Evolutionary conservation across 1,140 invertebrate genomes (phyloP), one percentile per base, ranked within the genome.

Genomic region (Dysdera silvatica): DNA sequence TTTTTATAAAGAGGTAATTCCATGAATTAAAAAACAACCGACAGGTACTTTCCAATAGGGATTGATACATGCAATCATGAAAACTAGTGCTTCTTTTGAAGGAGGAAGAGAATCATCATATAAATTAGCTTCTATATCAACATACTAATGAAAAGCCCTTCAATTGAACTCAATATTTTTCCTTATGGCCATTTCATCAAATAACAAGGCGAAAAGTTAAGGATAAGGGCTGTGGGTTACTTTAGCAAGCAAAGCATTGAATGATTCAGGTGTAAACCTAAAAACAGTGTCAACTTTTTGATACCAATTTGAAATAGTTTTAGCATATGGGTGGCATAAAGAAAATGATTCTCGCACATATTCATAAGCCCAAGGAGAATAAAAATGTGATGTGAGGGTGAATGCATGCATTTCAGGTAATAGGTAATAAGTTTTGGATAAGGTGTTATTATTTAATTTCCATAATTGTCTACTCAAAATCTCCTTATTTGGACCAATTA

Each of bases 161-260:
- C 71, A 69, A 49, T 68, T 68, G 65, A 51, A 76, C 56, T 76
- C 71, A 4, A 76, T 52, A 53, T 72, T 67, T 47, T 71, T 53
- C 18, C 70, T 54, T 23, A 76, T 75, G 23, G 71, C 57, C 74
- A 77, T 76, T 71, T 76, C 75, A 68, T 76, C 75, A 2, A 76
- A 61, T 10, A 71, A 29, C 47, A 78, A 66, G 71, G 69, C 24
- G 56, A 61, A 71, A 56, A 69, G 14, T 8, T 51, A 24, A 32
- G 40, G 23, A 18, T 47, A 31, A 4, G 23, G 6, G 4, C 29
- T n/a, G 37, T 49, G 10, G 7, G 20, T n/a, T 28, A 26, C 32
- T 24, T 60, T n/a, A 20, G 3, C 6, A 14, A 6, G 10, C 20
- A 60, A 51, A 20, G 26, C 26, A 23, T 35, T 51, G 18, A 60